Evolutionary conservation across 2,888 invertebrate species (phyloP), one percentile per base, ranked within the genome.

Genomic region (Leptodirus hochenwartii): DNA sequence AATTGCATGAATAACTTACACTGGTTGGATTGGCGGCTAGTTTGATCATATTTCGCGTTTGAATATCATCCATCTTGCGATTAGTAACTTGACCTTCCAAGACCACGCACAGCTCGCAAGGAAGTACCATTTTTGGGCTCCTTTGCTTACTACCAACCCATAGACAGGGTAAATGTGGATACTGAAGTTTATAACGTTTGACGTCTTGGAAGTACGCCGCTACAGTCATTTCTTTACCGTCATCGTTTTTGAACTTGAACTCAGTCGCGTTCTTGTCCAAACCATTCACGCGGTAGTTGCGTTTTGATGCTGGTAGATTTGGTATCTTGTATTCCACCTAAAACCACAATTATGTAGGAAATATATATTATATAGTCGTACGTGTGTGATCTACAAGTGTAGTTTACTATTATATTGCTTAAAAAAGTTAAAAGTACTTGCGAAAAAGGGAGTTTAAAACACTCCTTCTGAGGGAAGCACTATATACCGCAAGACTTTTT

Each of bases 11-110:
- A 47, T 84, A 80, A 13, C 96, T 65, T 8, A 59, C 65, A 5
- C 66, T 59, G 8, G 95, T 82, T 1, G 71, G 64, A 0, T 85
- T 76, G 0, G 95, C 93, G 0, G 95, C 82, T 22, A 66, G 62
- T 47, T 59, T 69, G 30, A 96, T 90, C 87, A 98, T 90, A 1
- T 64, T 68, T 0, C 78, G 61, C 0, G 91, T 80, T 54, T 95
- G 93, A 16, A 50, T 59, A 16, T 87, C 80, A 4, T 73, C 77
- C 47, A 95, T 61, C 52, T 90, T 90, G 44, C 69, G 64, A 41
- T 74, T 73, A 30, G 76, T 67, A 1, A 54, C 44, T 51, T 96
- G 93, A 1, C 84, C 87, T 22, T 66, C 64, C 1, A 75, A 61
- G 12, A 96, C 70, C 5, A 63, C 64, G 45, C 88, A 76, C 5